Base-by-base conservation (phyloP, 1,140 invertebrate species). In the Pseudachorutes palmiensis region DNA sequence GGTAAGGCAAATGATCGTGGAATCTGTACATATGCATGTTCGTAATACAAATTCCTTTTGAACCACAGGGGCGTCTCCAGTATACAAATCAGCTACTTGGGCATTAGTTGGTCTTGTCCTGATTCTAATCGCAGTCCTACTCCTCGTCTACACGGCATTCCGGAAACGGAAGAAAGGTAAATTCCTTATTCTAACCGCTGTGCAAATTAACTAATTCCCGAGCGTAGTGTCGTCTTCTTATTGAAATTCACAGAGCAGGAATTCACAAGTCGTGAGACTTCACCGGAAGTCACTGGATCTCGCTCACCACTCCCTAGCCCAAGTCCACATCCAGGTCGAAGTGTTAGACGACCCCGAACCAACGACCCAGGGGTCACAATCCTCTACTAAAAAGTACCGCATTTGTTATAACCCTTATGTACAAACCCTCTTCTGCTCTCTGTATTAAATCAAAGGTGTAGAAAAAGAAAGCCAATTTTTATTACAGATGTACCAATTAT, bases 361-460 rank as follows among this genome's bases (percentile, higher is more conserved):
- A 63, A 74, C 32, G 72, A 74, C 49, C 72, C 71, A 70, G 72
- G 72, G 12, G 72, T 74, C 22, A 74, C 72, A 3, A 74, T 74
- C 63, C 66, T 74, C 2, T 74, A 74, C 55, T 74, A 68, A 70
- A 33, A n/a, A 57, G n/a, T n/a, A n/a, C n/a, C n/a, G n/a, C 19
- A 45, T 45, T 45, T 12, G 19, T 19, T 19, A 12, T 45, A 9
- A 45, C 19, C 19, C 36, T 45, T 19, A 45, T 45, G 36, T 45
- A 45, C 36, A 45, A 45, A 45, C 9, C 36, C 19, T 45, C 9
- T 12, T n/a, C n/a, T n/a, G n/a, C n/a, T n/a, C n/a, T n/a, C n/a
- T n/a, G n/a, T n/a, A n/a, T n/a, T n/a, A n/a, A n/a, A n/a, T n/a
- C n/a, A n/a, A n/a, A n/a, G n/a, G n/a, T n/a, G n/a, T n/a, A n/a